phyloP scores from a whole-genome alignment of 2,113 vertebrate genomes.

The Ctenomys sociabilis region DNA sequence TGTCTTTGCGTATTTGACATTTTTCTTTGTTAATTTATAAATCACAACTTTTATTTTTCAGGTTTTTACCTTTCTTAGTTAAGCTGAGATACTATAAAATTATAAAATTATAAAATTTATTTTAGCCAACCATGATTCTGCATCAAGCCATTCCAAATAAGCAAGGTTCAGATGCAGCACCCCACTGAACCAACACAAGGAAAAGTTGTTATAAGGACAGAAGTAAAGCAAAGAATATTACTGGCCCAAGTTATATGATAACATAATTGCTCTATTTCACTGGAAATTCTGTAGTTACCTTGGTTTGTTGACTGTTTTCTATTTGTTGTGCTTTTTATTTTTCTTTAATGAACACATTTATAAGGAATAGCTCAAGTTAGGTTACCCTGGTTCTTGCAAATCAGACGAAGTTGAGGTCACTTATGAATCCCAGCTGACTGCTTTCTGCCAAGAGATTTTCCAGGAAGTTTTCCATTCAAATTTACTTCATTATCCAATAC shows the following conservation, averaged over 20 bases:
- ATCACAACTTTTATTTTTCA: background rate
- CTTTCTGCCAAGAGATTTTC: background rate
- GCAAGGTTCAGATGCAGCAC: background rate
- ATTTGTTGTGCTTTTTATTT: background rate
- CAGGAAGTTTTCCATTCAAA: background rate
- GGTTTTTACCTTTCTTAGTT: background rate
- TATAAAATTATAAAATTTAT: background rate
- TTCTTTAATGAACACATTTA: background rate
- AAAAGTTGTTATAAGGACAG: background rate
- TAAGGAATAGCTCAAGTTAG: background rate
- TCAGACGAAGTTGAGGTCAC: background rate
- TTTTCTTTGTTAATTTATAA: constrained; percentile 5
- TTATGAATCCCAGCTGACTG: background rate
- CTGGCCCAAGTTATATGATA: background rate
- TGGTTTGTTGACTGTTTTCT: background rate
- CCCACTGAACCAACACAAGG: background rate
- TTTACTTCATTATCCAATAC: background rate
- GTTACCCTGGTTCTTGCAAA: background rate
- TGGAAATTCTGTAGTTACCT: background rate
- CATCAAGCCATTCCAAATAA: background rate
- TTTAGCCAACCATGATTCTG: background rate
- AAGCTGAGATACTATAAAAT: background rate
- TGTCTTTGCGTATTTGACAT: background rate
- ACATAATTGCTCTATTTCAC: background rate
- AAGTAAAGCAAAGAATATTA: background rate